Evolutionary conservation across 2,113 vertebrate genomes (phyloP).

Genomic region (Choloepus hoffmanni): DNA sequence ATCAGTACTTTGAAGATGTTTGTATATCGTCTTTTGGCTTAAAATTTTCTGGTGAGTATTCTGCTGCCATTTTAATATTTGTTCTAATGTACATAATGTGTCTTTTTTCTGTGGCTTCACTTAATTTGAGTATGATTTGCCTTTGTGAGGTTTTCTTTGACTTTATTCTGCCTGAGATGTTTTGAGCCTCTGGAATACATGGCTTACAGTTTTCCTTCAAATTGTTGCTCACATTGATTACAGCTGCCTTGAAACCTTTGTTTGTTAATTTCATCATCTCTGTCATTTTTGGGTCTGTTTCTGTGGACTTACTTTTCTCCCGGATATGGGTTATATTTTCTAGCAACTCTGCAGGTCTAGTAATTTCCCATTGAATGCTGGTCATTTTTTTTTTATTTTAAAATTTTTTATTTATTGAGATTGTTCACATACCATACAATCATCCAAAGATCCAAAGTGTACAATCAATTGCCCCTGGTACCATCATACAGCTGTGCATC

Average conservation of each 20-base stretch:
- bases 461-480: no score
- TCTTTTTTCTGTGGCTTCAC: not conserved
- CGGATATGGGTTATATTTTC: not conserved
- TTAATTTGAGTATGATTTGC: constrained; percentile 12
- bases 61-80: not conserved
- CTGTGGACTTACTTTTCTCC: constrained; percentile 24
- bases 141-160: constrained; percentile 26
- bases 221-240: not conserved
- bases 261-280: not conserved
- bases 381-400: not conserved
- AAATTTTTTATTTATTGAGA: no score
- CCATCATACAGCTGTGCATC: no score
- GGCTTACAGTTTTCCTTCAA: constrained; percentile 6
- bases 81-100: not conserved
- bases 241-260: not conserved
- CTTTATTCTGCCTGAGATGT: not conserved
- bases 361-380: not conserved
- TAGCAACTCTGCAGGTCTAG: not conserved
- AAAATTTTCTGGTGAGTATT: constrained; percentile 14
- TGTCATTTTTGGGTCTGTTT: constrained; percentile 31
- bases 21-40: not conserved
- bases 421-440: no score
- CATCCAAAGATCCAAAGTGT: no score
- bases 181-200: constrained; percentile 21
- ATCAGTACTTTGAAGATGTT: not conserved